Conservation (phyloP, 2,888 invertebrate genomes). For the Nasonovia ribisnigri region DNA sequence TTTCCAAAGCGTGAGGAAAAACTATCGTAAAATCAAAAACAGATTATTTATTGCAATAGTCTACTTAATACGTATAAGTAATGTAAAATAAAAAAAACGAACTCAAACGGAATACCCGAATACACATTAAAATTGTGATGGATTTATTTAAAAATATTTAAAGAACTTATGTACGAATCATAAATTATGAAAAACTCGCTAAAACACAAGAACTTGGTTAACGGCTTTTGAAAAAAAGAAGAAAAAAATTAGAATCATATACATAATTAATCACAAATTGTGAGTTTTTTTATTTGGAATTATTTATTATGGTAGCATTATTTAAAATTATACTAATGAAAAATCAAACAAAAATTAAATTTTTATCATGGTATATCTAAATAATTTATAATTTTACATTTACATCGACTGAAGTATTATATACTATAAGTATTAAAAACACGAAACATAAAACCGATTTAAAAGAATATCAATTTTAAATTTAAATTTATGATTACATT, state of each 20-base stretch:
- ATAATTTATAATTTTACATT: not conserved
- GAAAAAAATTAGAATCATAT: not conserved
- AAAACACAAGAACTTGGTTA: not conserved
- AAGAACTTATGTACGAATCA: not conserved
- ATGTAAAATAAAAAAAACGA: not conserved
- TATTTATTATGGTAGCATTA: slow-evolving; percentile 13
- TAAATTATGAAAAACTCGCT: not conserved
- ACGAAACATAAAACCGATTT: not conserved
- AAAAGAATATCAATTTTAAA: not conserved
- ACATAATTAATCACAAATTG: slow-evolving; percentile 8
- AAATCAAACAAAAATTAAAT: not conserved
- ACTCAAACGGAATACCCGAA: not conserved
- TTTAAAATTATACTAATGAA: not conserved
- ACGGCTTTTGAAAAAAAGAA: not conserved
- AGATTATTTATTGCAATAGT: no score
- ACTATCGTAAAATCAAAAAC: not conserved
- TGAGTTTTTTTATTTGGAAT: not conserved
- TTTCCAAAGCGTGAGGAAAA: not conserved
- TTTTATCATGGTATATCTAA: not conserved
- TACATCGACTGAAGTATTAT: not conserved
- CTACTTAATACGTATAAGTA: no score
- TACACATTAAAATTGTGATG: not conserved
- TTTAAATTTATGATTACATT: not conserved
- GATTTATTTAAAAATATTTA: not conserved
- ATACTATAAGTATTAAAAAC: not conserved